Evolutionary conservation across 1,140 invertebrate genomes (phyloP).

Genomic region (Heliconius melpomene): DNA sequence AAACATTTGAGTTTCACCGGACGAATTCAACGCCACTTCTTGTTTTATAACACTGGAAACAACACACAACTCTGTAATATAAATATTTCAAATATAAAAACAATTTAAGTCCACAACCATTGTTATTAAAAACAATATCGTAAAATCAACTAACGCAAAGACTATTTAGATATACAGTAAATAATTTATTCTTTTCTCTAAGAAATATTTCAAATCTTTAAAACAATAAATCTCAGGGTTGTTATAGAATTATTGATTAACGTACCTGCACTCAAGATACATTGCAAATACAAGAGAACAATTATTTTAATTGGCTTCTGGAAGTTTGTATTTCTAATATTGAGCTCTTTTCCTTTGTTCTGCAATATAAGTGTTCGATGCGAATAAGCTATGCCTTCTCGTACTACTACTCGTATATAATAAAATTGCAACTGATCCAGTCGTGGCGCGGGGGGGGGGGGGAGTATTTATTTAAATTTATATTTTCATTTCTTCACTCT

Average conservation of each 20-base stretch:
- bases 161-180: background rate
- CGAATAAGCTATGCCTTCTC: too few relatives aligned
- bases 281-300: conserved; percentile 3
- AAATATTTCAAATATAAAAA: background rate
- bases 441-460: too few relatives aligned
- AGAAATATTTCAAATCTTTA: background rate
- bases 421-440: too few relatives aligned
- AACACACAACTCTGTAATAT: background rate
- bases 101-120: background rate
- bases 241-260: background rate
- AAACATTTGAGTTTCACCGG: background rate
- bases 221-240: background rate
- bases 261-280: background rate
- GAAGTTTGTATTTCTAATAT: background rate
- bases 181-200: background rate
- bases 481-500: too few relatives aligned
- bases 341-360: background rate
- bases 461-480: too few relatives aligned
- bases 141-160: background rate
- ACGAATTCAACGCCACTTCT: background rate
- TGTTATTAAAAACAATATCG: background rate
- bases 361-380: background rate
- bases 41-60: background rate
- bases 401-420: too few relatives aligned
- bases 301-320: background rate